Conservation (phyloP, 2,797 vertebrate species). For the Characodon lateralis region DNA sequence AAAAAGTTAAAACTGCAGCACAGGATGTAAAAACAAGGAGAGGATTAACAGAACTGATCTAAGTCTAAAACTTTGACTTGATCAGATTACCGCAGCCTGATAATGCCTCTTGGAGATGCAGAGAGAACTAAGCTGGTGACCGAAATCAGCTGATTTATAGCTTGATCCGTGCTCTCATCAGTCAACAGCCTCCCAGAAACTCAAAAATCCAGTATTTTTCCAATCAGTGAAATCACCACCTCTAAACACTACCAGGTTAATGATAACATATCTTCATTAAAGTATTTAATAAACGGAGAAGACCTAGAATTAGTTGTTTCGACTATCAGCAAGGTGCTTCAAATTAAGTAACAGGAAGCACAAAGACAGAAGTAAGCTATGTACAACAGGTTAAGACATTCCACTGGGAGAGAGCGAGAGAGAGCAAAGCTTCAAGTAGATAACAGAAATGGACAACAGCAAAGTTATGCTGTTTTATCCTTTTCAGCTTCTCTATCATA, state of each 20-base stretch:
- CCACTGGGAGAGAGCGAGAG: neutral
- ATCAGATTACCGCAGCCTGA: neutral
- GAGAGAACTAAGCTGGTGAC: neutral
- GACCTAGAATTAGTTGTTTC: too few relatives aligned
- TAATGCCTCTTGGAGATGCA: neutral
- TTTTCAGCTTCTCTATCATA: too few relatives aligned
- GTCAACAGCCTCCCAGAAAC: neutral
- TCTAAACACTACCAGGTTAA: too few relatives aligned
- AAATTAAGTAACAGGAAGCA: neutral
- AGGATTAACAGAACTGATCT: neutral
- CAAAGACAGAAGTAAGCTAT: neutral
- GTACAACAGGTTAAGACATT: neutral
- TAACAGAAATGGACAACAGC: too few relatives aligned
- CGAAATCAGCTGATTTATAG: neutral
- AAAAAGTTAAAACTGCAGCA: neutral
- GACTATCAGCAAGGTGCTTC: too few relatives aligned
- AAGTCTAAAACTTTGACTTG: neutral
- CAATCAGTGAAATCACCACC: too few relatives aligned
- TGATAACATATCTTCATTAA: too few relatives aligned
- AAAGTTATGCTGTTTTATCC: too few relatives aligned
- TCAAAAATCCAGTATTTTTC: neutral
- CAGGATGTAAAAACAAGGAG: neutral
- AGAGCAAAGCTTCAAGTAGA: neutral
- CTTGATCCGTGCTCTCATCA: neutral
- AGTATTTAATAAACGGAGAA: too few relatives aligned